phyloP scores from a whole-genome alignment of 1,140 invertebrate species.

The Drosophila sucinea region DNA sequence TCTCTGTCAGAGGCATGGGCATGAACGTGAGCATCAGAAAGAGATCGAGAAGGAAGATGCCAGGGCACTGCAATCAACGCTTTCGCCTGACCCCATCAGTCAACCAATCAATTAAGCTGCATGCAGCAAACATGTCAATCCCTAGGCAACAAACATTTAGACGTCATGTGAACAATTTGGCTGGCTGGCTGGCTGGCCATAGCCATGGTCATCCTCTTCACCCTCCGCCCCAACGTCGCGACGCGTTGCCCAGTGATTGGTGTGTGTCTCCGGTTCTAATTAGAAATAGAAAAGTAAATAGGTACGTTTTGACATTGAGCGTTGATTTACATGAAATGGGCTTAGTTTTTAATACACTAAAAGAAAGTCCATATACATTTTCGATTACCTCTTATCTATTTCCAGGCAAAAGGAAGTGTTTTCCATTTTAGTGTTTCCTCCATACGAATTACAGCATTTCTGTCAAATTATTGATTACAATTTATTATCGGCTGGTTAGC shows the following conservation, averaged over 20 bases:
- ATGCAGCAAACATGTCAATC: constrained; percentile 55
- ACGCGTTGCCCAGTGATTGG: constrained; percentile 40
- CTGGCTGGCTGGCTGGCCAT: neutral
- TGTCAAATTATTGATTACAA: no score
- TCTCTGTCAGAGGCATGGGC: constrained; percentile 13
- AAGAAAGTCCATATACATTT: neutral
- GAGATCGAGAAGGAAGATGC: constrained; percentile 18
- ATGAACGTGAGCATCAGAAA: constrained; percentile 11
- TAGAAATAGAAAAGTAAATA: constrained; percentile 57
- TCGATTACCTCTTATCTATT: no score
- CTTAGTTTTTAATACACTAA: constrained; percentile 30
- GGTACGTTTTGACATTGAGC: constrained; percentile 68
- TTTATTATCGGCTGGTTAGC: no score
- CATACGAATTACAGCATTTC: no score
- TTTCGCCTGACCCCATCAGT: constrained; percentile 64
- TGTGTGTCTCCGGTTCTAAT: constrained; percentile 81
- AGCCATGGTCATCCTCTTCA: neutral
- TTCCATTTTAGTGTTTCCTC: no score
- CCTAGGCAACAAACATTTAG: constrained; percentile 20
- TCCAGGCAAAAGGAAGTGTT: no score
- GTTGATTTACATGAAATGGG: constrained; percentile 72
- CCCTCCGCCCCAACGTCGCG: neutral
- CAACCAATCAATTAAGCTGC: constrained; percentile 72
- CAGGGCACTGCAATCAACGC: constrained; percentile 51
- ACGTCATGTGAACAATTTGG: constrained; percentile 11